These are phyloP conservation scores for Acleris literana DNA, from an alignment of 2,888 invertebrate genomes.

Conservation along the genomic window DNA sequence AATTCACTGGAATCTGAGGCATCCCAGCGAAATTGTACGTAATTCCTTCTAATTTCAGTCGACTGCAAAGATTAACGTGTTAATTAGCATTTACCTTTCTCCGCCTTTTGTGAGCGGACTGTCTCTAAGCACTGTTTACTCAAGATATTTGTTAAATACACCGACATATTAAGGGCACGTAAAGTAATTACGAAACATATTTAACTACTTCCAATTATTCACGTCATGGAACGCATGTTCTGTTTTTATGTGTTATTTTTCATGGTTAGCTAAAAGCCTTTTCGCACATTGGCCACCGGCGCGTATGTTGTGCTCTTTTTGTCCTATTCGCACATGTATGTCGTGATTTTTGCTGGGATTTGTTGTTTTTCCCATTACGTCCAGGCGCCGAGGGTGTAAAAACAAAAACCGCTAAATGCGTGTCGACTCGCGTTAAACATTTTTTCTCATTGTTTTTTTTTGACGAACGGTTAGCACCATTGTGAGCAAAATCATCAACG, in stretches of 20 bases:
- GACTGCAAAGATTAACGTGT: constrained; percentile 20
- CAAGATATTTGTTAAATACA: constrained; percentile 19
- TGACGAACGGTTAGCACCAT: constrained; percentile 16
- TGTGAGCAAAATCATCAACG: constrained; percentile 16
- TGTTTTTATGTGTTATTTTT: constrained; percentile 8
- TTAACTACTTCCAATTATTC: not conserved
- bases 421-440: constrained; percentile 35
- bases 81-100: constrained; percentile 21
- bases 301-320: constrained; percentile 25
- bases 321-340: constrained; percentile 26
- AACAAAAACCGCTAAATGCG: constrained; percentile 37
- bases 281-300: constrained; percentile 15
- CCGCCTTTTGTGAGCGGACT: constrained; percentile 16
- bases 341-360: constrained; percentile 31
- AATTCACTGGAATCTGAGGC: not conserved
- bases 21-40: constrained; percentile 5
- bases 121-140: constrained; percentile 19
- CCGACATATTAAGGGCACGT: not conserved
- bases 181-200: constrained; percentile 8
- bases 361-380: constrained; percentile 35
- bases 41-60: constrained; percentile 9
- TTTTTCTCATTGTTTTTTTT: constrained; percentile 30
- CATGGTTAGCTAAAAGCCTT: constrained; percentile 16
- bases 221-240: not conserved
- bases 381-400: constrained; percentile 29